These are phyloP conservation scores for Mycteria americana DNA, from an alignment of 2,797 vertebrate species.

Conservation along the genomic window DNA sequence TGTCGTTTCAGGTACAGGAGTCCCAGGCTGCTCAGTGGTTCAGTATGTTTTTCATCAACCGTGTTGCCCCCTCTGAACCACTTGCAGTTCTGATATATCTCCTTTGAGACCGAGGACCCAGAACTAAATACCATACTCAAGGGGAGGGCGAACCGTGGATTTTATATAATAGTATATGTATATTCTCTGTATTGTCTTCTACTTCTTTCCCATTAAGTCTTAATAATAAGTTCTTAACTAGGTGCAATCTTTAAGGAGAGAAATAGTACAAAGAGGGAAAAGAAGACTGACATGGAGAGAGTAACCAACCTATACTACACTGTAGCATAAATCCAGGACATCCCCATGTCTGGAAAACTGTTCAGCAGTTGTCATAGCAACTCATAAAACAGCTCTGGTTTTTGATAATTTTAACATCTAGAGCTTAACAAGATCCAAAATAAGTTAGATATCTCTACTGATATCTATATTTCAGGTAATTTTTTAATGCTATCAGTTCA, in stretches of 20 bases:
- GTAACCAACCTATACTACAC: neutral
- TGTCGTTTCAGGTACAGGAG: neutral
- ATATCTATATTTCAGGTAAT: neutral
- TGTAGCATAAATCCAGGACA: neutral
- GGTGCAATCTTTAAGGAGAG: neutral
- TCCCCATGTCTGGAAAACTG: neutral
- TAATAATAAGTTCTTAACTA: neutral
- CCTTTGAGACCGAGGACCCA: neutral
- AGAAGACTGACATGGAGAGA: neutral
- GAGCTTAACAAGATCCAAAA: neutral
- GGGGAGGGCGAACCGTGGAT: accelerated
- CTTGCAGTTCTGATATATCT: neutral
- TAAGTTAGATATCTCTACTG: neutral
- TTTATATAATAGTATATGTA: neutral
- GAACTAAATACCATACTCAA: neutral
- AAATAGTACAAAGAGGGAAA: neutral
- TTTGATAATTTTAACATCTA: neutral
- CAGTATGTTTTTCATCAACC: neutral
- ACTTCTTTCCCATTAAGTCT: neutral
- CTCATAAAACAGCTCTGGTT: neutral
- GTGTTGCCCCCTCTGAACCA: neutral
- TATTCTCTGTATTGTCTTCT: neutral
- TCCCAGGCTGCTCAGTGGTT: neutral
- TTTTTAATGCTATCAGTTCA: neutral
- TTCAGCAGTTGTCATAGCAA: neutral